Percentiles rank a stretch among this genome's conserved stretches.
phyloP scores from a whole-genome alignment of 2,113 vertebrate species.

The Cynoglossus semilaevis region DNA sequence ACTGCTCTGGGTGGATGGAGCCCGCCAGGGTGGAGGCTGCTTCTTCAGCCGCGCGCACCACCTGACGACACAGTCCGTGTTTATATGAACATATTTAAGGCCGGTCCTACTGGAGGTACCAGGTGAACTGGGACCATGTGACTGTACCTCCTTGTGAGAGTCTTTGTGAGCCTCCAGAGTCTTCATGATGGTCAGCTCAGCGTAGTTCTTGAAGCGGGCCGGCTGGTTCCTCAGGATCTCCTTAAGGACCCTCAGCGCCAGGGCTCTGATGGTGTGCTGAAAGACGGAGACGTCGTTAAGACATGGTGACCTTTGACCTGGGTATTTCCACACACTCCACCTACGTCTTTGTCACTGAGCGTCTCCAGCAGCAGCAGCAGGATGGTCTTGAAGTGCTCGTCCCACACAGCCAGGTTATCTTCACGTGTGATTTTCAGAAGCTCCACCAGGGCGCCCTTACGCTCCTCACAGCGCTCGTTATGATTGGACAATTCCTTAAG shows the following conservation, averaged over 20 bases:
- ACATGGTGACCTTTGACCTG: background rate
- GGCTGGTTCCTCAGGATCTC: conserved; percentile 98
- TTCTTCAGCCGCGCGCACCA: conserved; percentile 96
- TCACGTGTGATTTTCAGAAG: conserved; percentile 95
- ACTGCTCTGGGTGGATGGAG: conserved; percentile 96
- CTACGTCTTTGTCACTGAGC: conserved; percentile 94
- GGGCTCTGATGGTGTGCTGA: conserved; percentile 92
- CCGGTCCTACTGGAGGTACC: too few relatives aligned
- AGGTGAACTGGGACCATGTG: too few relatives aligned
- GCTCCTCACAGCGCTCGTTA: conserved; percentile 92
- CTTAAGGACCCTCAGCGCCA: conserved; percentile 90
- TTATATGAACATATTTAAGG: too few relatives aligned
- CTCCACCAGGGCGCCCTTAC: conserved; percentile 91
- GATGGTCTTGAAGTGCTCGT: conserved; percentile 98
- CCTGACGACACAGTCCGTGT: conserved; percentile 75
- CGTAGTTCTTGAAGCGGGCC: conserved; percentile 95
- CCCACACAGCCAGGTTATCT: conserved; percentile 93
- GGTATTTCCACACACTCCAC: conserved; percentile 6
- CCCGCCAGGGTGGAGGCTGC: conserved; percentile 90
- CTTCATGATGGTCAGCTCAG: conserved; percentile 98
- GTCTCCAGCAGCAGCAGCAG: conserved; percentile 95
- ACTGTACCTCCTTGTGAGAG: conserved; percentile 98
- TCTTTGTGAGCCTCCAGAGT: conserved; percentile 98
- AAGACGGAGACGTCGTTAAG: background rate
- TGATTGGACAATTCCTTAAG: conserved; percentile 98